phyloP scores from a whole-genome alignment of 2,113 vertebrate species.

The Anhinga anhinga region DNA sequence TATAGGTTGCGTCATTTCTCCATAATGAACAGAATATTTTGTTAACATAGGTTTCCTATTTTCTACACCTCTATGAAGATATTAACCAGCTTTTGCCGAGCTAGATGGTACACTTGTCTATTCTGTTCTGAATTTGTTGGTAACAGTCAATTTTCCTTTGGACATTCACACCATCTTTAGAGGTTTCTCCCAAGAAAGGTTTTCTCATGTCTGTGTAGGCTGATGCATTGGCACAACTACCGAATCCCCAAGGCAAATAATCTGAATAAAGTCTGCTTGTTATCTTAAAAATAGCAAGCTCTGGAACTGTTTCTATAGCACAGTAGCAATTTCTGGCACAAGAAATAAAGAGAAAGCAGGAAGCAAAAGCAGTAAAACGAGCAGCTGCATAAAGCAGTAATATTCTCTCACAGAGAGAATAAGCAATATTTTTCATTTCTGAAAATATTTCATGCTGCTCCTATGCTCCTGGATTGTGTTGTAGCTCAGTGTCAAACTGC shows the following conservation, averaged over 20 bases:
- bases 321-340: not conserved
- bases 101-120: not conserved
- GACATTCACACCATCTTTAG: not conserved
- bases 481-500: not conserved
- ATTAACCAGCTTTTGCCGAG: not conserved
- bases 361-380: constrained; percentile 32
- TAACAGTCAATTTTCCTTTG: not conserved
- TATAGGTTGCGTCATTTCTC: not conserved
- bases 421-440: constrained; percentile 13
- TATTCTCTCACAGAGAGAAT: not conserved
- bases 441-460: constrained; percentile 18
- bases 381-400: constrained; percentile 14
- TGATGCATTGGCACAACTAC: not conserved
- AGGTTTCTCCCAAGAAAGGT: not conserved
- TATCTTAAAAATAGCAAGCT: not conserved
- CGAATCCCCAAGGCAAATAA: not conserved
- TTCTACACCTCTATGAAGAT: not conserved
- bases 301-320: not conserved
- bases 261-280: constrained; percentile 3
- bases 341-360: constrained; percentile 6
- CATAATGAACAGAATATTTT: not conserved
- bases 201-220: not conserved
- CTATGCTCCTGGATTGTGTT: not conserved
- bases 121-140: not conserved
- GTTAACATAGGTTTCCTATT: not conserved